These are phyloP conservation scores for Herpetotheres cachinnans DNA, from an alignment of 2,113 vertebrate species.

Conservation along the genomic window DNA sequence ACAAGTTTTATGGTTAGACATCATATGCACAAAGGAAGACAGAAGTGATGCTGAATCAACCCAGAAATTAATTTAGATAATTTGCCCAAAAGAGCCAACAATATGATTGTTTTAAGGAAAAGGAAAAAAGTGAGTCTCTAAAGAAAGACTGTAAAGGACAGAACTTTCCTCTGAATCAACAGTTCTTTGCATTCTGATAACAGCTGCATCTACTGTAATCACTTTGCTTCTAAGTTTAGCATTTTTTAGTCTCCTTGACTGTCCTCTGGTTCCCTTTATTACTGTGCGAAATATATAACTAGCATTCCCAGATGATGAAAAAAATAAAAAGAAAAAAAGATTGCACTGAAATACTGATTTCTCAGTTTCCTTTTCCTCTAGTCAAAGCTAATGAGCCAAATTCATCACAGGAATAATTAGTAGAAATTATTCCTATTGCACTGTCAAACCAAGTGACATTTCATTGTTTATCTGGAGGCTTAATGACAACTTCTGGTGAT, in stretches of 20 bases:
- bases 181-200: not conserved
- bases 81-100: not conserved
- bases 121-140: not conserved
- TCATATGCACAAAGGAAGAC: not conserved
- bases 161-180: not conserved
- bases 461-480: not conserved
- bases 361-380: constrained; percentile 20
- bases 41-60: not conserved
- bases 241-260: not conserved
- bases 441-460: not conserved
- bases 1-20: not conserved
- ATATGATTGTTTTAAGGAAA: not conserved
- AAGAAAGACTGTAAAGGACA: not conserved
- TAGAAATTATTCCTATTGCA: constrained; percentile 4
- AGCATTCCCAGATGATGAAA: not conserved
- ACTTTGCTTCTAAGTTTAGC: not conserved
- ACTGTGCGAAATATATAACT: not conserved
- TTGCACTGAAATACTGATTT: not conserved
- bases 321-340: not conserved
- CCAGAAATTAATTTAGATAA: not conserved
- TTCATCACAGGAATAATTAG: constrained; percentile 28
- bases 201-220: not conserved
- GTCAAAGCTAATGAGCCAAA: constrained; percentile 2
- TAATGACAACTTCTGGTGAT: constrained; percentile 14
- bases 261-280: not conserved